Percentiles rank a stretch among this genome's conserved stretches.
These are phyloP conservation scores for Lasioglossum malachurum DNA, from an alignment of 2,888 invertebrate species.

Conservation along the genomic window DNA sequence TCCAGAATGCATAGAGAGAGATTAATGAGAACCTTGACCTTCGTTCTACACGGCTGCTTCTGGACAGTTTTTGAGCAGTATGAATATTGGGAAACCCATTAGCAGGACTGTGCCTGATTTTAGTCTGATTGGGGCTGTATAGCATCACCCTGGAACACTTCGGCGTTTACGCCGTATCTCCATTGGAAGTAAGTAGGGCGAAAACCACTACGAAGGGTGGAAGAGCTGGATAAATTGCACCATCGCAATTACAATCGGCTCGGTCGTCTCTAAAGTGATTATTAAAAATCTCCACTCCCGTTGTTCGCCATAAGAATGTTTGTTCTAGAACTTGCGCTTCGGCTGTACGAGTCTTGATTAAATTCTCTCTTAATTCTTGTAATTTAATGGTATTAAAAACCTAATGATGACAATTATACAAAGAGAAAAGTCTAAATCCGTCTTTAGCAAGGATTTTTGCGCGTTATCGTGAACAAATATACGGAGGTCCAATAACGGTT, in stretches of 20 bases:
- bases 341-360: too few relatives aligned
- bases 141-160: not conserved
- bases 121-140: conserved; percentile 1
- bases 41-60: not conserved
- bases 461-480: not conserved
- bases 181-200: not conserved
- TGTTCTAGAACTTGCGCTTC: not conserved
- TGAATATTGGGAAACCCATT: not conserved
- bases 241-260: not conserved
- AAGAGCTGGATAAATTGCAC: not conserved
- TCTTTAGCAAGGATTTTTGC: not conserved
- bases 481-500: not conserved
- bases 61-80: not conserved
- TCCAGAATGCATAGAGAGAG: not conserved
- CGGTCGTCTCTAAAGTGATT: not conserved
- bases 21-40: not conserved
- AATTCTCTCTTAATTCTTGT: too few relatives aligned
- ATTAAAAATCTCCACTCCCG: not conserved
- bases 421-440: not conserved
- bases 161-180: not conserved
- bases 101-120: not conserved
- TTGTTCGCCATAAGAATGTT: not conserved
- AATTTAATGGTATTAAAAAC: too few relatives aligned
- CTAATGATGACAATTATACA: too few relatives aligned
- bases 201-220: not conserved